Percentiles rank a stretch among this genome's conserved stretches.
Conservation (phyloP, 1,140 invertebrate species). For the Sitobion miscanthi region DNA sequence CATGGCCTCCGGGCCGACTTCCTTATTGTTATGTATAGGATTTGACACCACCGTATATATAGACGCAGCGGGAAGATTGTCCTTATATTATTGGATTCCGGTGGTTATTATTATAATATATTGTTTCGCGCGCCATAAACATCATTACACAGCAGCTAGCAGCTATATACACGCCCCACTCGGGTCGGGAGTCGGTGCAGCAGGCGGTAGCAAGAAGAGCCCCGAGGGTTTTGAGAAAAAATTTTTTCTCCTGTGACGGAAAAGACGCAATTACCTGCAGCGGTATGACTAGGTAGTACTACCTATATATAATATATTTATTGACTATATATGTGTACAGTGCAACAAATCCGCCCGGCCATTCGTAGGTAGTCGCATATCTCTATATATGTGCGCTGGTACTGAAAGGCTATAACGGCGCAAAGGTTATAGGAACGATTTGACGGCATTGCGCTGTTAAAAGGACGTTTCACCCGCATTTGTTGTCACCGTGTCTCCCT, state of each 20-base stretch:
- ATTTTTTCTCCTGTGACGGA: background rate
- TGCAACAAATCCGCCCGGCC: background rate
- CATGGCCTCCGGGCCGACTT: conserved; percentile 47
- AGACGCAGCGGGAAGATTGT: background rate
- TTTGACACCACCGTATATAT: conserved; percentile 14
- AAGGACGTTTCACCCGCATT: no score
- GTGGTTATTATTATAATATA: conserved; percentile 30
- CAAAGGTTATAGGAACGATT: background rate
- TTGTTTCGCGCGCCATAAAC: conserved; percentile 21
- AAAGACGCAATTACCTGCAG: conserved; percentile 29
- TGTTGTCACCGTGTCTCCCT: no score
- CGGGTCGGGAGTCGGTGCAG: no score
- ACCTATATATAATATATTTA: background rate
- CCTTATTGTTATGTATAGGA: conserved; percentile 56
- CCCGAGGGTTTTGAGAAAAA: background rate
- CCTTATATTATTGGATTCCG: conserved; percentile 51
- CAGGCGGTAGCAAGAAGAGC: background rate
- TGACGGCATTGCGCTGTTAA: no score
- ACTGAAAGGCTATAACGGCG: background rate
- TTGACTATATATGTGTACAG: background rate
- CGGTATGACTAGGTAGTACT: background rate
- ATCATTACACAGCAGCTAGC: background rate
- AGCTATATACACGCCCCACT: background rate
- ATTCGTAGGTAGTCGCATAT: background rate
- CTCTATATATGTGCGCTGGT: background rate